Percentiles rank a stretch among this genome's conserved stretches.
phyloP scores from a whole-genome alignment of 1,140 invertebrate genomes.

The Drosophila busckii region DNA sequence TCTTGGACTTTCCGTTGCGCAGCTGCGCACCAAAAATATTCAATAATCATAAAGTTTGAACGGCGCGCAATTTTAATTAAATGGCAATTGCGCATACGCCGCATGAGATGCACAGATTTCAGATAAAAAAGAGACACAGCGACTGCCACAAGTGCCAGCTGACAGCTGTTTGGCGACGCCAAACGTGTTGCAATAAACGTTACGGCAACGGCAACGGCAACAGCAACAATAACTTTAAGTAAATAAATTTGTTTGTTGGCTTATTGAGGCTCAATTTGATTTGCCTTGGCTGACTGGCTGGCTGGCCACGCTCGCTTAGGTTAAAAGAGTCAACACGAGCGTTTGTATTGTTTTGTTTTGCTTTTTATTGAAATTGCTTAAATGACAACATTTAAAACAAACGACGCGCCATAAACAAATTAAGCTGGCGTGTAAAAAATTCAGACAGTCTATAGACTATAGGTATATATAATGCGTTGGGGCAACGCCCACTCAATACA shows the following conservation, averaged over 20 bases:
- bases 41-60: conserved; percentile 13
- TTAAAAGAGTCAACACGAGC: conserved; percentile 69
- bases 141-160: conserved; percentile 52
- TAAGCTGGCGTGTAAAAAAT: conserved; percentile 36
- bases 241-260: conserved; percentile 44
- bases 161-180: conserved; percentile 58
- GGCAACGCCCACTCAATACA: conserved; percentile 57
- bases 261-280: conserved; percentile 70
- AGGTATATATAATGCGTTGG: conserved; percentile 49
- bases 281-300: conserved; percentile 49
- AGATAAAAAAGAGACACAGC: conserved; percentile 51
- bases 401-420: conserved; percentile 63
- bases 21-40: conserved; percentile 35
- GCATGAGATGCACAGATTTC: conserved; percentile 24
- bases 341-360: conserved; percentile 1
- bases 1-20: conserved; percentile 49
- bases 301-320: conserved; percentile 59
- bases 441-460: conserved; percentile 9
- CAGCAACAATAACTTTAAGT: conserved; percentile 38
- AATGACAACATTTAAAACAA: conserved; percentile 65
- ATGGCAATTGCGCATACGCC: conserved; percentile 71
- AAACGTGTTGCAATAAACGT: conserved; percentile 62
- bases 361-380: conserved; percentile 18
- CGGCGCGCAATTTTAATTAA: conserved; percentile 74
- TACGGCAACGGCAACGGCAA: conserved; percentile 20